These are phyloP conservation scores for Latrodectus elegans DNA, from an alignment of 2,888 invertebrate species.

Conservation along the genomic window DNA sequence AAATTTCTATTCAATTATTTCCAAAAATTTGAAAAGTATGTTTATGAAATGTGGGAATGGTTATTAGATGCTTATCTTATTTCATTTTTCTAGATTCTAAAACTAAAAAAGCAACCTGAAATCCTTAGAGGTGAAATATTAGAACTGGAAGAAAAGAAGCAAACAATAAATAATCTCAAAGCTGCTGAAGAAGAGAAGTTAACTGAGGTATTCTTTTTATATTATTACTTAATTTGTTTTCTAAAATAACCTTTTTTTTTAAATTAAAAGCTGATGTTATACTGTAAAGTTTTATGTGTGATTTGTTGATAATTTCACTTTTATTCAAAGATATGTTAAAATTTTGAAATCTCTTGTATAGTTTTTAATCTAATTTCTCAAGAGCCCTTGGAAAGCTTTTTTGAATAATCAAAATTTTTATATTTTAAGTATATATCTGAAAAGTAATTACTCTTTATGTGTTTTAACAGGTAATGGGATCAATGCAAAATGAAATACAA, in stretches of 20 bases:
- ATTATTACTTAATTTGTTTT: not conserved
- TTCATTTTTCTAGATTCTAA: conserved; percentile 78
- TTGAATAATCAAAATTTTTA: too few relatives aligned
- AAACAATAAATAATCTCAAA: conserved; percentile 79
- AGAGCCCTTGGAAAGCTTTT: too few relatives aligned
- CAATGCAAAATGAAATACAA: conserved; percentile 82
- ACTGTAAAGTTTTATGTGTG: too few relatives aligned
- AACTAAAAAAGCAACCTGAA: conserved; percentile 82
- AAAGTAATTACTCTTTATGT: not conserved
- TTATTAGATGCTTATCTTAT: too few relatives aligned
- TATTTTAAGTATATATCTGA: not conserved
- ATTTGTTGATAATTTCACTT: too few relatives aligned
- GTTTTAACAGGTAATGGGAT: conserved; percentile 76
- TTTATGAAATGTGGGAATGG: too few relatives aligned
- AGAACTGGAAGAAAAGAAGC: conserved; percentile 75
- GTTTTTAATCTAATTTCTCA: too few relatives aligned
- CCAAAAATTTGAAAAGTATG: too few relatives aligned
- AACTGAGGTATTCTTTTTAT: conserved; percentile 77
- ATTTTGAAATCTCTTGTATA: too few relatives aligned
- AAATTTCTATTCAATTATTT: too few relatives aligned
- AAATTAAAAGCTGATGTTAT: too few relatives aligned
- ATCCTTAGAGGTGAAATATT: conserved; percentile 84
- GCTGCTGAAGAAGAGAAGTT: conserved; percentile 77
- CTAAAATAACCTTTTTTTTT: not conserved
- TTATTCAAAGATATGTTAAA: too few relatives aligned